Base-by-base conservation (phyloP, 2,888 invertebrate species). In the Lagria hirta region DNA sequence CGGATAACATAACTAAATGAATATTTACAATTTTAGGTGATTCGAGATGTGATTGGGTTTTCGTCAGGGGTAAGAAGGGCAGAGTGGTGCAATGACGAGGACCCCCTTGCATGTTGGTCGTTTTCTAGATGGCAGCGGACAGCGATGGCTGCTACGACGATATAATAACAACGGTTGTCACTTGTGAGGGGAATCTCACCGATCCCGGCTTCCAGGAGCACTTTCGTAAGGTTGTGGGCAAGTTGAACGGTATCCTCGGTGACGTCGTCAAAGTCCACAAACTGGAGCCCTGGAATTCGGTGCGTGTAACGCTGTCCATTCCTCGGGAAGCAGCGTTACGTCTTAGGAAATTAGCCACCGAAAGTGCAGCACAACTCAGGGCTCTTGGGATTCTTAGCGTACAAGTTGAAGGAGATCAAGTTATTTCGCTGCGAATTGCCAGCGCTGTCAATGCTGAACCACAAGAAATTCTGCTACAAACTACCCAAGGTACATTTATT, bases 241-340 rank as follows among this genome's bases (percentile, higher is more conserved):
- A 84, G 68, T 80, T 93, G 66, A 83, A 88, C 72, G 77, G 80
- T 72, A 79, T 91, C 71, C 81, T 92, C 57, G 70, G 70, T 51
- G 61, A 58, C 57, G 75, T 23, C 74, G 72, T 84, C 62, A 77
- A 77, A 68, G 78, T 87, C 58, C 78, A 80, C 67, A 87, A 87
- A 73, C 83, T 94, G 77, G 96, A 96, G 82, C 96, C 96, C 80
- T 97, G 94, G 94, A 94, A 95, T 79, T 92, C 94, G 63, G 96
- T 97, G 64, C 86, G 93, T 75, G 94, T 97, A 73, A 96, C 95
- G 76, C 86, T 97, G 80, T 92, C 92, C 71, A 92, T 97, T 79
- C 95, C 96, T 66, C 86, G 88, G 71, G 95, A 95, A 76, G 96
- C 96, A 68, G 96, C 96, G 68, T 79, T 87, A 64, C 84, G 92